Percentiles rank a stretch among this genome's conserved stretches.
Conservation (phyloP, 1,140 invertebrate species). For the Aphis gossypii region DNA sequence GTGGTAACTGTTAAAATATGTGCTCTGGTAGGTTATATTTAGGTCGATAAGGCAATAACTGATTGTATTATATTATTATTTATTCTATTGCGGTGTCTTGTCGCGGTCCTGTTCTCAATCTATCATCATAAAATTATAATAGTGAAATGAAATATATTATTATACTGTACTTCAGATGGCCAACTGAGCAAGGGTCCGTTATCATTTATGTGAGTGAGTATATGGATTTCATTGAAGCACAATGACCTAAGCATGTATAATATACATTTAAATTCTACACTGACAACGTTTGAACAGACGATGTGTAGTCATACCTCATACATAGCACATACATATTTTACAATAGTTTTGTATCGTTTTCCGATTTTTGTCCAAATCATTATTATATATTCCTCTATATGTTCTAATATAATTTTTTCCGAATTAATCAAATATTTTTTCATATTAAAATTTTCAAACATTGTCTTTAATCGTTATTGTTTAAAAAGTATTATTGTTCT, state of each 20-base stretch:
- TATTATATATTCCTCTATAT: background rate
- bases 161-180: background rate
- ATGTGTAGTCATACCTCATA: background rate
- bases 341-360: background rate
- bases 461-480: background rate
- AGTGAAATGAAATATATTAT: conserved; percentile 8
- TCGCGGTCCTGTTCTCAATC: conserved; percentile 6
- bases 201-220: background rate
- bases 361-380: background rate
- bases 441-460: background rate
- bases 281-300: background rate
- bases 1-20: background rate
- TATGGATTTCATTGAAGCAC: background rate
- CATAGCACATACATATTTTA: background rate
- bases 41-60: background rate
- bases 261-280: background rate
- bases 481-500: background rate
- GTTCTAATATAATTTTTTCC: background rate
- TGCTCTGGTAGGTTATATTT: background rate
- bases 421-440: background rate
- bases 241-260: background rate
- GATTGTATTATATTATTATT: conserved; percentile 25
- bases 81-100: background rate
- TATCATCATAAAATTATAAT: background rate
- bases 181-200: background rate